These are phyloP conservation scores for Polyommatus icarus DNA, from an alignment of 2,888 invertebrate species.

Conservation along the genomic window DNA sequence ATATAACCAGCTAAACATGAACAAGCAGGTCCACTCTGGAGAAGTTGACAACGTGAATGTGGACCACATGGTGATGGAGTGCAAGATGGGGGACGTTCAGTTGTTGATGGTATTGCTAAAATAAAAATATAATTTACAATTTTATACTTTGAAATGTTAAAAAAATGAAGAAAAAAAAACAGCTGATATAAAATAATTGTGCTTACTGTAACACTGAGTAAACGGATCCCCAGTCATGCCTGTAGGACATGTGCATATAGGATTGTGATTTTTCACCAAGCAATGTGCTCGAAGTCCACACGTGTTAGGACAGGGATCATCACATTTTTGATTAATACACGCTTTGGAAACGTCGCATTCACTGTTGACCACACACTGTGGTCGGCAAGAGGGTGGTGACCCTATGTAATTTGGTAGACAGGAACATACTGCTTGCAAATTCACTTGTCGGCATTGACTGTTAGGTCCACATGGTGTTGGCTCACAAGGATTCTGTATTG, in stretches of 20 bases:
- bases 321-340: slow-evolving; percentile 91
- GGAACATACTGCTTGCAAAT: slow-evolving; percentile 91
- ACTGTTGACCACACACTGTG: slow-evolving; percentile 92
- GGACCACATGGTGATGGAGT: slow-evolving; percentile 92
- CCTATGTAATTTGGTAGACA: slow-evolving; percentile 90
- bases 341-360: slow-evolving; percentile 91
- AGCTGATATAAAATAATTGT: slow-evolving; percentile 33
- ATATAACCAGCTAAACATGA: slow-evolving; percentile 88
- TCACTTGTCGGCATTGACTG: slow-evolving; percentile 90
- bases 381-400: slow-evolving; percentile 89
- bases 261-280: slow-evolving; percentile 90
- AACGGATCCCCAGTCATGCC: slow-evolving; percentile 95
- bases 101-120: slow-evolving; percentile 67
- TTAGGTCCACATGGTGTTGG: slow-evolving; percentile 94
- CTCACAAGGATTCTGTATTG: slow-evolving; percentile 85
- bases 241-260: slow-evolving; percentile 91
- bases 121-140: slow-evolving; percentile 30
- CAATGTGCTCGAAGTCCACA: slow-evolving; percentile 93
- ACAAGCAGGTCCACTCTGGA: slow-evolving; percentile 87
- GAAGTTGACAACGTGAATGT: slow-evolving; percentile 88
- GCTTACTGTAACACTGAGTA: slow-evolving; percentile 87
- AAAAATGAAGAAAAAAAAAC: not conserved
- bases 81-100: slow-evolving; percentile 87
- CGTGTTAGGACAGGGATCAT: slow-evolving; percentile 92
- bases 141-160: not conserved